Percentiles rank a stretch among this genome's conserved stretches.
These are phyloP conservation scores for Ochropacha duplaris DNA, from an alignment of 2,888 invertebrate genomes.

Conservation along the genomic window DNA sequence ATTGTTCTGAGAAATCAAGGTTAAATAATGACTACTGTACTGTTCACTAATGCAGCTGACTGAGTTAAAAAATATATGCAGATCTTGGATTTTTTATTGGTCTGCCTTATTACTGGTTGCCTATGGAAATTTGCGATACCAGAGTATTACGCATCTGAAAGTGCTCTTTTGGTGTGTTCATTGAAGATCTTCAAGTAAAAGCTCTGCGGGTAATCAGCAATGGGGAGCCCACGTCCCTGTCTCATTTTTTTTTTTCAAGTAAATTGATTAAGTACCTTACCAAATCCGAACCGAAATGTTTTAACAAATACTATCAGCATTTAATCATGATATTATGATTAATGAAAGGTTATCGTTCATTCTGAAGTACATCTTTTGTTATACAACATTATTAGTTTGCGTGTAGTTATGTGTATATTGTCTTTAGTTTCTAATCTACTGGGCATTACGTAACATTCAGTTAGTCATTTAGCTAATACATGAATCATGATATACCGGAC, in stretches of 20 bases:
- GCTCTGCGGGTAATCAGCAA: too few species aligned
- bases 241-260: too few species aligned
- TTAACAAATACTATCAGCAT: not conserved
- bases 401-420: not conserved
- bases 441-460: not conserved
- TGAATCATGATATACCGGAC: not conserved
- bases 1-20: constrained; percentile 15
- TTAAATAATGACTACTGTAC: constrained; percentile 7
- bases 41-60: too few species aligned
- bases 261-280: too few species aligned
- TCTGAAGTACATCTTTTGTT: not conserved
- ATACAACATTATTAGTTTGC: not conserved
- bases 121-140: too few species aligned
- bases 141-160: too few species aligned
- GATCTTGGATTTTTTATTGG: too few species aligned
- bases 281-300: not conserved
- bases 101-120: too few species aligned
- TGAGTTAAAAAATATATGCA: too few species aligned
- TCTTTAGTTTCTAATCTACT: not conserved
- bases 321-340: not conserved
- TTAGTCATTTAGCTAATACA: not conserved
- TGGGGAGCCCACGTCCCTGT: too few species aligned
- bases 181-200: too few species aligned
- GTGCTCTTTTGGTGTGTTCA: too few species aligned
- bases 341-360: not conserved